phyloP scores from a whole-genome alignment of 1,140 invertebrate genomes.

The Bombus huntii region DNA sequence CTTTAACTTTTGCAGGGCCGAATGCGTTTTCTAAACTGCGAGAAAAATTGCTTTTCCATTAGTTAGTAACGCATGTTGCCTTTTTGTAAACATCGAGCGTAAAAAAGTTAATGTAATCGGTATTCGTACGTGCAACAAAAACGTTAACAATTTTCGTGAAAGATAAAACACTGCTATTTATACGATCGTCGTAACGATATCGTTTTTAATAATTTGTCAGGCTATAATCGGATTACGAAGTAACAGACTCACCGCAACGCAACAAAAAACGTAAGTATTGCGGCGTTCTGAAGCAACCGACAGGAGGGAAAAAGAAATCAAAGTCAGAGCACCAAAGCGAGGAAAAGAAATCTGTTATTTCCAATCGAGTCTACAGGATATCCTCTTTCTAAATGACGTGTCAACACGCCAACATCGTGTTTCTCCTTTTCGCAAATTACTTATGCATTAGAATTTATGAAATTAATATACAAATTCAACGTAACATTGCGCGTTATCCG shows the following conservation, averaged over 20 bases:
- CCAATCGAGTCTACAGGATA: neutral
- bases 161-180: neutral
- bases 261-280: conserved; percentile 8
- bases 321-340: neutral
- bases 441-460: neutral
- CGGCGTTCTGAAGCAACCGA: conserved; percentile 11
- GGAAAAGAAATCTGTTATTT: neutral
- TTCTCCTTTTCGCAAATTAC: neutral
- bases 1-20: too few species aligned
- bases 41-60: too few species aligned
- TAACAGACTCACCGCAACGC: conserved; percentile 1
- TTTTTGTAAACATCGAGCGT: too few species aligned
- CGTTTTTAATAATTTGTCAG: neutral
- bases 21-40: too few species aligned
- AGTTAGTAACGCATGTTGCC: too few species aligned
- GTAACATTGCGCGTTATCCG: too few species aligned
- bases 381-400: neutral
- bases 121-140: too few species aligned
- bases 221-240: neutral
- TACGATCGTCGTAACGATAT: too few species aligned
- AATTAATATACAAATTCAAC: neutral
- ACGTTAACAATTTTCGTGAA: neutral
- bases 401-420: neutral
- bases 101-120: too few species aligned
- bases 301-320: neutral